These are phyloP conservation scores for Magallana gigas DNA, from an alignment of 1,140 invertebrate species.

Conservation along the genomic window DNA sequence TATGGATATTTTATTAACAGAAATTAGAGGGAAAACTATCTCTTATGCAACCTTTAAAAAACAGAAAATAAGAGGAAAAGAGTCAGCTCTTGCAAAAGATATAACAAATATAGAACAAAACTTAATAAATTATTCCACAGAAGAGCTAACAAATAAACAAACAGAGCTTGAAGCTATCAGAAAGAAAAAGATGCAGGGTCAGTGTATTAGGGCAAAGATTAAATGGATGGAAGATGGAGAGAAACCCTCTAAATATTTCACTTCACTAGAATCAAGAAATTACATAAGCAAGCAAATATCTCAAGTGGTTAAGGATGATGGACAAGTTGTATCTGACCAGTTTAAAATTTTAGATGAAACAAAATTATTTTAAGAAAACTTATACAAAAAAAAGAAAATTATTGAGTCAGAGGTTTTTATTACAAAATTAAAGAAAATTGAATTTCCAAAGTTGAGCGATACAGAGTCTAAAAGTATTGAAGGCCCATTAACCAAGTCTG, in stretches of 20 bases:
- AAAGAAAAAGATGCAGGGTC: neutral
- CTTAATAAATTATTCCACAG: neutral
- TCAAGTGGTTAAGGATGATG: neutral
- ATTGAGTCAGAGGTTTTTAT: neutral
- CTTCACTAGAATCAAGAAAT: neutral
- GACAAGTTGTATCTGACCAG: neutral
- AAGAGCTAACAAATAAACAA: neutral
- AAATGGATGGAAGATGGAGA: neutral
- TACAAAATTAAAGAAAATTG: neutral
- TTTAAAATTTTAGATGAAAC: neutral
- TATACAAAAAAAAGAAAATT: neutral
- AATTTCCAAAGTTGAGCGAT: too few relatives aligned
- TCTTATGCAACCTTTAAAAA: neutral
- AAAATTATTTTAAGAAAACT: neutral
- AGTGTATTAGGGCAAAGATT: neutral
- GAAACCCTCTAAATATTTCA: neutral
- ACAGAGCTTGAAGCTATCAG: neutral
- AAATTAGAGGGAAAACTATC: neutral
- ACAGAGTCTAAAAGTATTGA: too few relatives aligned
- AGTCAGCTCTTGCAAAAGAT: too few relatives aligned
- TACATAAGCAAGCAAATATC: neutral
- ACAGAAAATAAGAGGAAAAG: neutral
- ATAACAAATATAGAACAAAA: too few relatives aligned
- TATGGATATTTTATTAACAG: too few relatives aligned
- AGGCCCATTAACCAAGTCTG: too few relatives aligned